Base-by-base conservation (phyloP, 2,113 vertebrate genomes). In the Ptyas mucosa region DNA sequence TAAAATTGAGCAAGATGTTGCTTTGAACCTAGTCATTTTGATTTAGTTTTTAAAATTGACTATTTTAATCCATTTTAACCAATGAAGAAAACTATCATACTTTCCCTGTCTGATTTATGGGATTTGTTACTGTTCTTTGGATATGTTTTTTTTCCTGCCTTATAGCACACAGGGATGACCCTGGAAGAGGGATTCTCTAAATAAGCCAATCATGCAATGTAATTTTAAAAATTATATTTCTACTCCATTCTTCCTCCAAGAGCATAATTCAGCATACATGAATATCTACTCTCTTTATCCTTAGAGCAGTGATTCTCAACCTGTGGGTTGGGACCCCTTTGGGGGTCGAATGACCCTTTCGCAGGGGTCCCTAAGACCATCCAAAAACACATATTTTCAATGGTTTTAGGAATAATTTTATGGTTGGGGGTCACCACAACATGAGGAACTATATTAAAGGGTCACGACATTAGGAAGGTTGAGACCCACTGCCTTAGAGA, bases 1-100 rank as follows among this genome's bases (percentile, higher is more conserved):
- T 91, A 53, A 94, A 94, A 57, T 95, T 20, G 94, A 91, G 85
- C 29, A 26, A 93, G 34, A 0, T 93, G 7, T 93, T 92, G 52
- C 52, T 0, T 95, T 88, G 64, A 93, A 93, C 89, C 75, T 89
- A 34, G 14, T 88, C 29, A 55, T 52, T 90, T 81, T 43, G 75
- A 81, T 81, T 81, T 81, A 10, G 34, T 81, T 81, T 81, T 81
- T 9, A 81, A 81, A 81, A 81, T 81, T 23, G 75, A 81, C 8
- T 81, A 43, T 81, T 75, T 81, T 81, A 39, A 81, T 21, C 75
- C 43, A 34, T 81, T 93, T 58, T 53, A 34, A 34, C 92, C 92
- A 54, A 20, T 39, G 49, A 89, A 91, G 55, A 51, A 46, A 81
- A 53, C n/a, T 90, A 39, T 15, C 5, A 46, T 57, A 43, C 89